Base-by-base conservation (phyloP, 2,888 invertebrate species). In the Thymelicus lineola region DNA sequence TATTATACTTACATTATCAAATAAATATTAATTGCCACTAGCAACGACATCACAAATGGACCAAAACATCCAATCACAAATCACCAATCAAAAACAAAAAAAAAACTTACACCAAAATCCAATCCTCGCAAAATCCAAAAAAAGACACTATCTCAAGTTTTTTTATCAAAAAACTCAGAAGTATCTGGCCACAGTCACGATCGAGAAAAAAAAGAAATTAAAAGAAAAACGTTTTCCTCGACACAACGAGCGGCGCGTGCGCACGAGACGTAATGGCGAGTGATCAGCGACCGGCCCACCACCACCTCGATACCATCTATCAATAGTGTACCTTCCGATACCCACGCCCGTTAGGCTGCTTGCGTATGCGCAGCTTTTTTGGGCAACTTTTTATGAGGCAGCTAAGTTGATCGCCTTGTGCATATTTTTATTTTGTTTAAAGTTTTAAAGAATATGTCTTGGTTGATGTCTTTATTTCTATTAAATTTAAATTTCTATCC, bases 191-290 rank as follows among this genome's bases (percentile, higher is more conserved):
- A 20, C 17, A 53, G 20, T 9, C 53, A 53, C 20, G 53, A 20
- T 10, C 7, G 20, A 53, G 7, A 53, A 9, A 50, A 50, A 50
- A 14, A 50, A 50, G 7, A 50, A 50, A 50, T 14, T 50, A 50
- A 53, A 53, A 12, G n/a, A 20, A 50, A 50, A 53, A 17, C 12
- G n/a, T 15, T 15, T 7, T 6, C 20, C n/a, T 12, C 20, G 12
- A 50, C 48, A 50, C 55, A 28, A 9, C 55, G 35, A 35, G 6
- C 14, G 53, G 70, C 72, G 72, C 72, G 70, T 63, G 72, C 75
- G 76, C 71, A 66, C 74, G 74, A 70, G 71, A 76, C 82, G 72
- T 82, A 87, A 86, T 88, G 85, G 83, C 84, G 77, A 82, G 79
- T 81, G 85, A 86, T 86, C 82, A 84, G 80, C 83, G 85, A 80